Evolutionary conservation across 2,113 vertebrate species (phyloP).

Genomic region (Zapornia atra): DNA sequence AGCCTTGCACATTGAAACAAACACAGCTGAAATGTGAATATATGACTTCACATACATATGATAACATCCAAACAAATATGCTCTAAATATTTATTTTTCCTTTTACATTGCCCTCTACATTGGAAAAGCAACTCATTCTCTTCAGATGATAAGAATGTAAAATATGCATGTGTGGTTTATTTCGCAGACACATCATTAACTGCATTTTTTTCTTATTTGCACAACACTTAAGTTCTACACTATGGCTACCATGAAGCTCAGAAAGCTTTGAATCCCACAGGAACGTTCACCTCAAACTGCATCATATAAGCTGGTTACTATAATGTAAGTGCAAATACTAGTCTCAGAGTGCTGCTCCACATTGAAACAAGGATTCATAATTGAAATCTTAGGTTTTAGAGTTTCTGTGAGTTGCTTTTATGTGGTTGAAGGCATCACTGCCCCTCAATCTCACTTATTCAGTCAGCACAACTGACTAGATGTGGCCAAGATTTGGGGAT

Average conservation of each 20-base stretch:
- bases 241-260: background rate
- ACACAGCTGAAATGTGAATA: background rate
- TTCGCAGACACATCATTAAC: background rate
- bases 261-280: background rate
- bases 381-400: background rate
- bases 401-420: background rate
- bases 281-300: background rate
- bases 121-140: background rate
- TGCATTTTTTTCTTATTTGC: background rate
- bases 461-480: background rate
- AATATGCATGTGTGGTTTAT: background rate
- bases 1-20: background rate
- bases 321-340: background rate
- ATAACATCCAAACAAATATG: background rate
- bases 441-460: background rate
- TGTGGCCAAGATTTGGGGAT: background rate
- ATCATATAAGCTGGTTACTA: background rate
- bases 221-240: background rate
- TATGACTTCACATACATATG: background rate
- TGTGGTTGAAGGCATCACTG: background rate
- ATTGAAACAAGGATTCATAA: background rate
- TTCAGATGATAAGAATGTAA: background rate
- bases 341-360: background rate
- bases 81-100: conserved; percentile 40
- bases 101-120: background rate